phyloP scores from a whole-genome alignment of 2,113 vertebrate species.

The rabbit (Oryctolagus cuniculus) region mOryCun1.1 NC_091442.1:96849001-96849500 shows the following conservation, averaged over 20 bases:
- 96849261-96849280: neutral
- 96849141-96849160: neutral
- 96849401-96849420: no score
- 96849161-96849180: neutral
- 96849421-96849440: no score
- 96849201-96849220: neutral
- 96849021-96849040: constrained; percentile 43
- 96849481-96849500: no score
- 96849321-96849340: no score
- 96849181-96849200: neutral
- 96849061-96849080: neutral
- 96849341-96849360: no score
- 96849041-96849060: neutral
- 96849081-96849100: neutral
- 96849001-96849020: neutral
- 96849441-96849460: no score
- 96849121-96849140: neutral
- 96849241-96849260: neutral
- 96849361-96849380: no score
- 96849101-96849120: neutral
- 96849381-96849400: no score
- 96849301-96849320: neutral
- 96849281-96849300: neutral
- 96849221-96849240: neutral
- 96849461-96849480: no score